Base-by-base conservation (phyloP, 2,113 vertebrate species). In the Neogobius melanostomus region DNA sequence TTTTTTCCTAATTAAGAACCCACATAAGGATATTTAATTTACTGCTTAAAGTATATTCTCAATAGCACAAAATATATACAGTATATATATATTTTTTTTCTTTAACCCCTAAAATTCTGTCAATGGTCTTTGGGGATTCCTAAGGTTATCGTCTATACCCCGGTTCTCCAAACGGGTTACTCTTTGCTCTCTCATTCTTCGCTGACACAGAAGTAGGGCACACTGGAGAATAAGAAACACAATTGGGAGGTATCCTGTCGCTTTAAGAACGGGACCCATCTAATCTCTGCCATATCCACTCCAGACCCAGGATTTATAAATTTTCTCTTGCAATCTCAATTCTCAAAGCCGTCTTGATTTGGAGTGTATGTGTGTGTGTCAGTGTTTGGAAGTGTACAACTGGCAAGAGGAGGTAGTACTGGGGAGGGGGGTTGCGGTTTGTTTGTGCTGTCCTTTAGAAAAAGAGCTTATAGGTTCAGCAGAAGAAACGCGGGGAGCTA, bases 371-470 rank as follows among this genome's bases (percentile, higher is more conserved):
- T 68, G 45, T 64, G 70, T 84, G 85, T 81, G 75, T 82, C 73
- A 56, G 15, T 56, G 45, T 64, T 64, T 81, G 72, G 76, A 84
- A 88, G 77, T 82, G 81, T 76, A 87, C 73, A 87, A 86, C 87
- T 90, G 90, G 93, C 93, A 92, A 87, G 86, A 87, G 82, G 88
- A 87, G 83, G 88, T 87, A 74, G 79, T 79, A 81, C 72, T 78
- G 83, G 81, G 76, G 82, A 83, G 86, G 82, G 76, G 82, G 84
- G 86, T 71, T 82, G 85, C 84, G 90, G 91, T 92, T 95, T 95
- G 95, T 97, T 96, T 96, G 94, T 94, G 94, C 94, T 94, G 92
- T 94, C 93, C 94, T 95, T 96, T 96, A 95, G 95, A 96, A 96
- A 94, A 96, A 96, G 92, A 93, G 95, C 95, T 97, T 96, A 96